Evolutionary conservation across 2,113 vertebrate genomes (phyloP).

Genomic region (Columbina picui): DNA sequence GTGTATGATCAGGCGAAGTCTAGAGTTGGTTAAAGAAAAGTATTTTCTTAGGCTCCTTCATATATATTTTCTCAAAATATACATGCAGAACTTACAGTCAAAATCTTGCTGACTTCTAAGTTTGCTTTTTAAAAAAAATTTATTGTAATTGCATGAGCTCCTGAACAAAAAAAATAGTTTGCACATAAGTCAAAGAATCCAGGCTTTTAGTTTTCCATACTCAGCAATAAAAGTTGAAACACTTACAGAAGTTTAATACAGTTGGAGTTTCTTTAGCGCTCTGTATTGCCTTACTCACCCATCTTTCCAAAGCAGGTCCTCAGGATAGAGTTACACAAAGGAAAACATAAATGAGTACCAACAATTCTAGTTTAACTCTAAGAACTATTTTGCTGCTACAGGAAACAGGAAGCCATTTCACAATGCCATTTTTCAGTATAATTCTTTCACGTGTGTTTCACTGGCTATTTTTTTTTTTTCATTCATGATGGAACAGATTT

Average conservation of each 20-base stretch:
- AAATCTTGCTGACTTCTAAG: slow-evolving; percentile 28
- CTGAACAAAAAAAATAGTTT: slow-evolving; percentile 39
- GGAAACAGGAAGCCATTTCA: slow-evolving; percentile 25
- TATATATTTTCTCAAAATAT: background rate
- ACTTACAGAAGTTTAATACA: slow-evolving; percentile 13
- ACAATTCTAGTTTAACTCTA: slow-evolving; percentile 34
- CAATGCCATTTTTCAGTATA: slow-evolving; percentile 3
- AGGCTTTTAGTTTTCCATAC: slow-evolving; percentile 49
- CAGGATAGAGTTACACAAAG: slow-evolving; percentile 7
- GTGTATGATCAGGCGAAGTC: background rate
- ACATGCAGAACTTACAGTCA: background rate
- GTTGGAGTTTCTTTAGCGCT: slow-evolving; percentile 16
- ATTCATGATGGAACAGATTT: slow-evolving; percentile 34
- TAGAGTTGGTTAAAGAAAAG: background rate
- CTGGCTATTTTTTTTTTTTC: background rate
- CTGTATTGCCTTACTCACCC: background rate
- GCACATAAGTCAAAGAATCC: background rate
- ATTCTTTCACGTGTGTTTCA: background rate
- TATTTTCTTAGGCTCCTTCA: background rate
- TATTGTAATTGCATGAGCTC: background rate
- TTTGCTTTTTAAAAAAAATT: background rate
- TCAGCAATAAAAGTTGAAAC: slow-evolving; percentile 50
- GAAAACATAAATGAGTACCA: slow-evolving; percentile 9
- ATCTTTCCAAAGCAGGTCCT: slow-evolving; percentile 18
- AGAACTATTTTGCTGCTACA: slow-evolving; percentile 13